These are phyloP conservation scores for Suncus etruscus DNA, from an alignment of 2,113 vertebrate genomes.

Conservation along the genomic window DNA sequence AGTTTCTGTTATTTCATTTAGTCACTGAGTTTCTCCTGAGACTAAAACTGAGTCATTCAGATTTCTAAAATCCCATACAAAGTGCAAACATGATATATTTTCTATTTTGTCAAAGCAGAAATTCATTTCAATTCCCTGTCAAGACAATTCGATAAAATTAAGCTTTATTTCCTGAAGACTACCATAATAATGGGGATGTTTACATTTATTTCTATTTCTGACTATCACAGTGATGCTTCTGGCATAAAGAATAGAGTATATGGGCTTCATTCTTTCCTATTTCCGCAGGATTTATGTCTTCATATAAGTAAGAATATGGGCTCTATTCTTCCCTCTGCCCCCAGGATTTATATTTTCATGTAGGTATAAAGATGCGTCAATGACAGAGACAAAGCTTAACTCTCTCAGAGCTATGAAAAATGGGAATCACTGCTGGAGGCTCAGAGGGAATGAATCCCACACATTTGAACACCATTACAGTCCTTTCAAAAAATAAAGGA, in stretches of 20 bases:
- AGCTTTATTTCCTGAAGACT: slow-evolving; percentile 47
- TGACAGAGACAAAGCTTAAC: slow-evolving; percentile 53
- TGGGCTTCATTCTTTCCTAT: neutral
- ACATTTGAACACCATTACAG: neutral
- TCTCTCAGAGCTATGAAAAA: slow-evolving; percentile 26
- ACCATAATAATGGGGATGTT: neutral
- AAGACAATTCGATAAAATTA: slow-evolving; percentile 41
- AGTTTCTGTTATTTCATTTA: neutral
- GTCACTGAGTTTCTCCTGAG: neutral
- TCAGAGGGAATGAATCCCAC: neutral
- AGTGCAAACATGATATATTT: neutral
- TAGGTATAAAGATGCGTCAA: slow-evolving; percentile 26
- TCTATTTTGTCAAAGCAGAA: neutral
- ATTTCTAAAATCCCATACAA: neutral
- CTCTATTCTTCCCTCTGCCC: neutral
- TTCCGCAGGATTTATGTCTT: slow-evolving; percentile 46
- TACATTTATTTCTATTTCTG: slow-evolving; percentile 55
- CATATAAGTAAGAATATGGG: neutral
- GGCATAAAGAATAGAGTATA: neutral
- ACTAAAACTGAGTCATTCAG: neutral
- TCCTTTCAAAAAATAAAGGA: slow-evolving; percentile 48
- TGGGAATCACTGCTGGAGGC: slow-evolving; percentile 30
- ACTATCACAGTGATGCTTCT: neutral
- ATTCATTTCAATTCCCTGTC: slow-evolving; percentile 39
- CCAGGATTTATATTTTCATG: slow-evolving; percentile 50